Evolutionary conservation across 1,140 invertebrate species (phyloP).

Genomic region (Atta texana): DNA sequence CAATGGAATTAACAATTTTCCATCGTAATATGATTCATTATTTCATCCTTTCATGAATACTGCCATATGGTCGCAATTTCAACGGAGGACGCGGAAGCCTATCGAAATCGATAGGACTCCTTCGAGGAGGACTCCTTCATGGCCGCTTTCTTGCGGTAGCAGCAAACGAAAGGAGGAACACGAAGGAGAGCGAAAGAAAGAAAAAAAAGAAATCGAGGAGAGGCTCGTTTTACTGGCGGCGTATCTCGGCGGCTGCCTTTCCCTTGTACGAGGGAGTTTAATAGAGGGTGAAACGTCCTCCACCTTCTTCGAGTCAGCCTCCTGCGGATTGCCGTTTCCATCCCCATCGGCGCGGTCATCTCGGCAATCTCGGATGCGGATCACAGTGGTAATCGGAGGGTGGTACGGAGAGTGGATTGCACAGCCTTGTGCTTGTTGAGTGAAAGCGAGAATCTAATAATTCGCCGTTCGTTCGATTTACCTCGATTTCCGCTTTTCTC

Average conservation of each 20-base stretch:
- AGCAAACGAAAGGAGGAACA: conserved; percentile 12
- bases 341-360: conserved; percentile 72
- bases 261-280: conserved; percentile 85
- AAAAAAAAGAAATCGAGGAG: conserved; percentile 59
- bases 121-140: conserved; percentile 40
- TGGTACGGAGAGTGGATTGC: conserved; percentile 40
- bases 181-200: background rate
- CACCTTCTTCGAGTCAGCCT: conserved; percentile 74
- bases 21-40: conserved; percentile 15
- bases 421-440: conserved; percentile 50
- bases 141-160: conserved; percentile 49
- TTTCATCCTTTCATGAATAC: conserved; percentile 22
- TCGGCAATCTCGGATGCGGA: conserved; percentile 70
- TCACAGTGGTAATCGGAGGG: conserved; percentile 46
- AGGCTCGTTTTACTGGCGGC: conserved; percentile 79
- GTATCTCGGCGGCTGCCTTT: conserved; percentile 83
- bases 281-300: conserved; percentile 86
- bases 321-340: conserved; percentile 64
- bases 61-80: conserved; percentile 25
- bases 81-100: background rate
- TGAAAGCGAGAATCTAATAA: conserved; percentile 71
- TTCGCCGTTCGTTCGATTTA: conserved; percentile 66
- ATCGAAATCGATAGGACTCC: conserved; percentile 63
- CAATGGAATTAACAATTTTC: conserved; percentile 2
- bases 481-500: conserved; percentile 38